Conservation (phyloP, 2,113 vertebrate genomes). For the Colinus virginianus region DNA sequence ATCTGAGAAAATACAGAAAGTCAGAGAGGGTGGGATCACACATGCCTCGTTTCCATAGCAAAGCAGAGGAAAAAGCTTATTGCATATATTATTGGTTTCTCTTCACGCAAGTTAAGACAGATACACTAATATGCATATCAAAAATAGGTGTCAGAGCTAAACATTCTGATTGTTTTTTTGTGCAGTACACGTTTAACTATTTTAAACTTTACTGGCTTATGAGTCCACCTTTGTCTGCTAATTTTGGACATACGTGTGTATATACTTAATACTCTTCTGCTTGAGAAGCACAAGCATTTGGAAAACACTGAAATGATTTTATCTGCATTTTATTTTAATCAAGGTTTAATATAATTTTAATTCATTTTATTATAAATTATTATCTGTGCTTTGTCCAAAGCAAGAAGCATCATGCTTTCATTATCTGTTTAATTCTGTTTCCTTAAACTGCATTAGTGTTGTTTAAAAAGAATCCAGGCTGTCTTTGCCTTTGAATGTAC, state of each 20-base stretch:
- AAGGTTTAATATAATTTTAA: constrained; percentile 11
- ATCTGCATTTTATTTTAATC: constrained; percentile 40
- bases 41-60: constrained; percentile 70
- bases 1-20: constrained; percentile 51
- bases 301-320: constrained; percentile 16
- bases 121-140: constrained; percentile 55
- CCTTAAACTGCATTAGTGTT: neutral
- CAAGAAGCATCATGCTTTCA: constrained; percentile 15
- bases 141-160: constrained; percentile 44
- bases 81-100: constrained; percentile 42
- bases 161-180: neutral
- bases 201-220: neutral
- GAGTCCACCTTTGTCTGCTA: neutral
- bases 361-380: constrained; percentile 23
- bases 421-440: constrained; percentile 26
- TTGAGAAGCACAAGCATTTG: neutral
- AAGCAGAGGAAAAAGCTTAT: constrained; percentile 54
- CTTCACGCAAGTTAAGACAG: constrained; percentile 57
- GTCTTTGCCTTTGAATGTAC: constrained; percentile 10
- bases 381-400: neutral
- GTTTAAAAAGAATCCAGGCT: neutral
- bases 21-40: constrained; percentile 42
- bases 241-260: neutral
- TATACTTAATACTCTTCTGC: neutral
- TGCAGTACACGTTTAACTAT: neutral